These are phyloP conservation scores for Odontesthes bonariensis DNA, from an alignment of 2,113 vertebrate species.

Conservation along the genomic window DNA sequence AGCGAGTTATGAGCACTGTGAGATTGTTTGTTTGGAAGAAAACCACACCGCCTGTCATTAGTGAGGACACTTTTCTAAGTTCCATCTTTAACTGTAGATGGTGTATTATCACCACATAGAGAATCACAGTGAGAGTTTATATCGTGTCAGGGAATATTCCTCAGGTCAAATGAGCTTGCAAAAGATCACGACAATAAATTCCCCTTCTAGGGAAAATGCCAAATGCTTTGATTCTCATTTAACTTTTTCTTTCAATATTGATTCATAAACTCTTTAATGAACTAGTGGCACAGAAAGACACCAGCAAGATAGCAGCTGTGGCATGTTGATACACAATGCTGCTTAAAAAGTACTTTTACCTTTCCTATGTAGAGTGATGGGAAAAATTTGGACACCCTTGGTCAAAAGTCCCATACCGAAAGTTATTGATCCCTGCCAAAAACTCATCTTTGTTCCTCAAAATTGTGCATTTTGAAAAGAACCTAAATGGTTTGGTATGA, in stretches of 20 bases:
- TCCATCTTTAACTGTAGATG: conserved; percentile 15
- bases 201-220: no score
- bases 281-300: neutral
- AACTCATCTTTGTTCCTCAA: no score
- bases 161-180: conserved; percentile 13
- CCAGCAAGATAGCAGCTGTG: no score
- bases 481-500: no score
- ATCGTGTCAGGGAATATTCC: conserved; percentile 41
- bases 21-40: conserved; percentile 50
- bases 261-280: neutral
- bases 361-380: no score
- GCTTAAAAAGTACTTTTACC: no score
- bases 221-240: neutral
- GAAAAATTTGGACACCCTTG: no score
- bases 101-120: conserved; percentile 1
- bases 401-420: no score
- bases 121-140: conserved; percentile 28
- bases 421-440: no score
- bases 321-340: no score
- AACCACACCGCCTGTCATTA: conserved; percentile 33
- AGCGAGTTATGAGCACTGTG: conserved; percentile 32
- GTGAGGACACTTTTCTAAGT: conserved; percentile 18
- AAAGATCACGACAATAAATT: no score
- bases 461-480: no score
- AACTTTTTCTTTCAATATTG: neutral